A percentile compares a stretch with the other conserved stretches of the same genome.
These are phyloP conservation scores for Mystacornis crossleyi DNA, from an alignment of 2,113 vertebrate genomes.

Conservation along the genomic window DNA sequence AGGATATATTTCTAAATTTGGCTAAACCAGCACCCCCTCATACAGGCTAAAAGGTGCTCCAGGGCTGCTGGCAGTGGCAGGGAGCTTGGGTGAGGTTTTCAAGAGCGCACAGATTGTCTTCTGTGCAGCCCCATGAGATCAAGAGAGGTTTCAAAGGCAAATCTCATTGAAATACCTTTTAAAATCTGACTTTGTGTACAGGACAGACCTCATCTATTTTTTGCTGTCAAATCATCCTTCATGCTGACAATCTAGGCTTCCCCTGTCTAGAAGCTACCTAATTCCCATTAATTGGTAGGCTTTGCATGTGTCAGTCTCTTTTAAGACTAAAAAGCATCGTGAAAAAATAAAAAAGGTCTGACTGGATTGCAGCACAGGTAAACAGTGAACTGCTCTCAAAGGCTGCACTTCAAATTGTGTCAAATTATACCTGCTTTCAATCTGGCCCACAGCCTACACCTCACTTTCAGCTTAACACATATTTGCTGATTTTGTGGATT, in stretches of 20 bases:
- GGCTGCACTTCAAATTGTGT: background rate
- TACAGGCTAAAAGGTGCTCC: background rate
- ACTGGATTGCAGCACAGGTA: background rate
- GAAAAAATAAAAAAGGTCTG: background rate
- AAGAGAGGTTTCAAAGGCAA: background rate
- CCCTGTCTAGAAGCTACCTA: background rate
- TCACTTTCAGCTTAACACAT: background rate
- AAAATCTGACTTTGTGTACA: background rate
- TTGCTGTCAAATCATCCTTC: background rate
- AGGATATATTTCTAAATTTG: no score
- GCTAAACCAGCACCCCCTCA: no score
- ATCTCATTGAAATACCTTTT: background rate
- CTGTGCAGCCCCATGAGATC: background rate
- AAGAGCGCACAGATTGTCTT: background rate
- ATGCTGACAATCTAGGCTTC: background rate
- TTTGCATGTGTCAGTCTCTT: background rate
- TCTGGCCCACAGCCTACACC: background rate
- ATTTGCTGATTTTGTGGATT: background rate
- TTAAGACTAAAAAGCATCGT: background rate
- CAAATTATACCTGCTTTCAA: background rate
- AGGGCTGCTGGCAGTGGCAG: background rate
- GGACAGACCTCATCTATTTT: background rate
- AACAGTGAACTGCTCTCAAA: background rate
- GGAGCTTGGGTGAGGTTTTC: background rate
- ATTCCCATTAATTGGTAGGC: background rate